phyloP scores from a whole-genome alignment of 1,140 invertebrate species.

The Phymorhynchus buccinoides region DNA sequence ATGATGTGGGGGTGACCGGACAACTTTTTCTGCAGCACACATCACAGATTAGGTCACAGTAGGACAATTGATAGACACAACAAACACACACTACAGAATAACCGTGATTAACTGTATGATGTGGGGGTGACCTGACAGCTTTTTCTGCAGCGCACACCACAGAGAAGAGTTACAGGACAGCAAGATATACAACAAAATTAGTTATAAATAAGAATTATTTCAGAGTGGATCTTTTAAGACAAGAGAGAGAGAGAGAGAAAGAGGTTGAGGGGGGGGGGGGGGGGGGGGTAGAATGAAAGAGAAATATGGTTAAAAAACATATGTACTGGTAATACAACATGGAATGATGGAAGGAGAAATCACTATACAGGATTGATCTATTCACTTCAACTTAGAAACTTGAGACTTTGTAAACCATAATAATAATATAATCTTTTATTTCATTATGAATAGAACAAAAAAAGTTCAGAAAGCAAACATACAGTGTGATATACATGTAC shows the following conservation, averaged over 20 bases:
- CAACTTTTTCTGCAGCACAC: constrained; percentile 74
- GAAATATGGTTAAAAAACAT: background rate
- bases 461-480: too few relatives aligned
- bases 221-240: too few relatives aligned
- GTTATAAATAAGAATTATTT: background rate
- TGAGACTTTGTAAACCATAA: too few relatives aligned
- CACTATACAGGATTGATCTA: too few relatives aligned
- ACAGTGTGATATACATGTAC: background rate
- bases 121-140: constrained; percentile 76
- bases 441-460: too few relatives aligned
- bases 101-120: constrained; percentile 76
- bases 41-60: background rate
- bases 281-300: too few relatives aligned
- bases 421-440: too few relatives aligned
- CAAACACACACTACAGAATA: background rate
- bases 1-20: constrained; percentile 77
- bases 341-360: constrained; percentile 7
- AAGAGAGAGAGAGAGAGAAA: too few relatives aligned
- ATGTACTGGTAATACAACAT: background rate
- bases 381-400: too few relatives aligned
- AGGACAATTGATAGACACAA: background rate
- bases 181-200: background rate
- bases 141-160: constrained; percentile 73
- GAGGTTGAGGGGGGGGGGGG: too few relatives aligned
- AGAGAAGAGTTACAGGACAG: too few relatives aligned